A percentile compares a stretch with the other conserved stretches of the same genome.
Evolutionary conservation across 2,113 vertebrate genomes (phyloP).

Genomic region (Cavia porcellus): DNA sequence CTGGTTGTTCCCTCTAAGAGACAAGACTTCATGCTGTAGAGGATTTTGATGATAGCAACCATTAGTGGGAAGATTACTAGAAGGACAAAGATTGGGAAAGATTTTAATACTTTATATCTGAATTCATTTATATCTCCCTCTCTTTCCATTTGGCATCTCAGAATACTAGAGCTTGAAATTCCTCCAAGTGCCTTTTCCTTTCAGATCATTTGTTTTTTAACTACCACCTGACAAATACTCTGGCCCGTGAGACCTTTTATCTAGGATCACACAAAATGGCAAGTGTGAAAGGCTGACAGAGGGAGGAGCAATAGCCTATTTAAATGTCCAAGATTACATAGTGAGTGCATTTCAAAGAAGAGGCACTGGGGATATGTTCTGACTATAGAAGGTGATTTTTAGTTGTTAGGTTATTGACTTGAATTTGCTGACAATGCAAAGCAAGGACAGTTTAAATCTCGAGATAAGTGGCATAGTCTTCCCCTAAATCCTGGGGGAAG

Average conservation of each 20-base stretch:
- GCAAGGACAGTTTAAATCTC: neutral
- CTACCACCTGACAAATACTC: neutral
- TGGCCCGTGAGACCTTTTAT: neutral
- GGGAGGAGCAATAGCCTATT: neutral
- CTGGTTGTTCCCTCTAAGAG: no score
- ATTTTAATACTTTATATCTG: neutral
- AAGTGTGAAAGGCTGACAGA: neutral
- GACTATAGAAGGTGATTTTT: neutral
- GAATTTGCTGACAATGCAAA: neutral
- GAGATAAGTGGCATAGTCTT: neutral
- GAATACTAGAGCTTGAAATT: neutral
- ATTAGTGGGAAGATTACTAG: neutral
- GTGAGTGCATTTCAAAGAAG: neutral
- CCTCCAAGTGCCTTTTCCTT: neutral
- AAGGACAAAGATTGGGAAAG: neutral
- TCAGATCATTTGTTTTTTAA: neutral
- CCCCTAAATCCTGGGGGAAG: neutral
- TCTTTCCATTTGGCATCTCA: neutral
- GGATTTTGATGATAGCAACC: neutral
- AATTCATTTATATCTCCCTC: neutral
- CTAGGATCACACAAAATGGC: neutral
- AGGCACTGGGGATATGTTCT: neutral
- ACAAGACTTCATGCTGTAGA: neutral
- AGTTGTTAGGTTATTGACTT: neutral
- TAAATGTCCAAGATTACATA: neutral